Conservation (phyloP, 2,797 vertebrate species). For the Tinamus major region DNA sequence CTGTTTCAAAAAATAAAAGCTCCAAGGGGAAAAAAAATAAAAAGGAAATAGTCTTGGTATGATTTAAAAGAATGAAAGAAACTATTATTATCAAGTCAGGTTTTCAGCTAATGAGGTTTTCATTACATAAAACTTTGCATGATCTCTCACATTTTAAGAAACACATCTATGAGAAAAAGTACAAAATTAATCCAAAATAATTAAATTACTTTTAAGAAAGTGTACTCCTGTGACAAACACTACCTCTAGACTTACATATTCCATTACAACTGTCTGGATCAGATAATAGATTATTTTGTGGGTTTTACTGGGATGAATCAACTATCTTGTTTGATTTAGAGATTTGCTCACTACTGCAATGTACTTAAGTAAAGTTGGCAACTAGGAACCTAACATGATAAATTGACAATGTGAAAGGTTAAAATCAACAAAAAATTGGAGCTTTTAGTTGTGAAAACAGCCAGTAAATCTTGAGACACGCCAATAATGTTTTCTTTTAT, state of each 20-base stretch:
- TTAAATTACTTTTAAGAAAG: not conserved
- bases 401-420: slow-evolving; percentile 58
- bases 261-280: not conserved
- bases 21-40: not conserved
- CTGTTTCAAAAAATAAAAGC: not conserved
- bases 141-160: not conserved
- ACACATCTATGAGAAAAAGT: not conserved
- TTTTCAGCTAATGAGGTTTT: not conserved
- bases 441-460: slow-evolving; percentile 83
- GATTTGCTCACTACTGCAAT: slow-evolving; percentile 63
- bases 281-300: not conserved
- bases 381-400: slow-evolving; percentile 31
- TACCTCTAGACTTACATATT: not conserved
- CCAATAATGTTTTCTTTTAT: slow-evolving; percentile 77
- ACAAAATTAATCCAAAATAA: not conserved
- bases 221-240: not conserved
- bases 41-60: not conserved
- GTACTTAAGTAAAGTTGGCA: slow-evolving; percentile 64
- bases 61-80: not conserved
- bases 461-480: slow-evolving; percentile 75
- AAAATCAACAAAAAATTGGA: slow-evolving; percentile 81
- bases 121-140: not conserved
- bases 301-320: slow-evolving; percentile 50
- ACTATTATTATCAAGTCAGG: not conserved
- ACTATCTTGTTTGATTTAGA: slow-evolving; percentile 53